Evolutionary conservation across 2,888 invertebrate species (phyloP).

Genomic region (Pecten maximus): DNA sequence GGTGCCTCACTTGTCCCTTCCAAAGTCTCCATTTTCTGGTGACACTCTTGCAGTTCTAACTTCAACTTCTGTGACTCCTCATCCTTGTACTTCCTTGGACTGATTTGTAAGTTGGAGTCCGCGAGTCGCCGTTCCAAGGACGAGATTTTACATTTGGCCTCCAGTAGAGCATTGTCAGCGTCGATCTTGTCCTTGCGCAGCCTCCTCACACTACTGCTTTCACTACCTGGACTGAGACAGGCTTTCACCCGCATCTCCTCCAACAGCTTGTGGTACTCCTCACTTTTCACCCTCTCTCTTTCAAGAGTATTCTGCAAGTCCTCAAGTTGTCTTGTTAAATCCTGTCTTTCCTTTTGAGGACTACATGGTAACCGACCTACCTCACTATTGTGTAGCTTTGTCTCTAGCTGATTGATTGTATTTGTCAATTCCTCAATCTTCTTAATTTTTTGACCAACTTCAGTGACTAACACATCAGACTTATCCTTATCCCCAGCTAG

Average conservation of each 20-base stretch:
- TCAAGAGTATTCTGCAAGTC: conserved; percentile 45
- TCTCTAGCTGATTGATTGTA: conserved; percentile 1
- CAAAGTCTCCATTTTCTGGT: conserved; percentile 59
- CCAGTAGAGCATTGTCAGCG: conserved; percentile 63
- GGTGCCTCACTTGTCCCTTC: conserved; percentile 49
- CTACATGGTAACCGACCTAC: not conserved
- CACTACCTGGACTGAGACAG: conserved; percentile 58
- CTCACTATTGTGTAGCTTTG: not conserved
- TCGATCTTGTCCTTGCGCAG: conserved; percentile 69
- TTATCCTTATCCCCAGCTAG: conserved; percentile 45
- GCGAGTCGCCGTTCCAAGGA: conserved; percentile 57
- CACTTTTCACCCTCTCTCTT: conserved; percentile 55
- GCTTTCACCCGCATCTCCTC: conserved; percentile 56
- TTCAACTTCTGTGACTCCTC: conserved; percentile 56
- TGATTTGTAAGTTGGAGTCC: conserved; percentile 48
- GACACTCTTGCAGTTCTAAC: conserved; percentile 59
- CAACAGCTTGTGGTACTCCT: conserved; percentile 57
- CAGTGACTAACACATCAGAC: conserved; percentile 14
- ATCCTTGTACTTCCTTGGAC: conserved; percentile 47
- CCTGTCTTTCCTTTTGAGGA: not conserved
- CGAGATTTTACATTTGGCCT: conserved; percentile 59
- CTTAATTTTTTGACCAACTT: not conserved
- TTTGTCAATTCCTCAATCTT: not conserved
- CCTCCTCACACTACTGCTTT: conserved; percentile 55
- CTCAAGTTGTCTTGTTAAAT: not conserved